A percentile compares a stretch with the other conserved stretches of the same genome.
phyloP scores from a whole-genome alignment of 2,888 invertebrate species.

The Marronus borbonicus region DNA sequence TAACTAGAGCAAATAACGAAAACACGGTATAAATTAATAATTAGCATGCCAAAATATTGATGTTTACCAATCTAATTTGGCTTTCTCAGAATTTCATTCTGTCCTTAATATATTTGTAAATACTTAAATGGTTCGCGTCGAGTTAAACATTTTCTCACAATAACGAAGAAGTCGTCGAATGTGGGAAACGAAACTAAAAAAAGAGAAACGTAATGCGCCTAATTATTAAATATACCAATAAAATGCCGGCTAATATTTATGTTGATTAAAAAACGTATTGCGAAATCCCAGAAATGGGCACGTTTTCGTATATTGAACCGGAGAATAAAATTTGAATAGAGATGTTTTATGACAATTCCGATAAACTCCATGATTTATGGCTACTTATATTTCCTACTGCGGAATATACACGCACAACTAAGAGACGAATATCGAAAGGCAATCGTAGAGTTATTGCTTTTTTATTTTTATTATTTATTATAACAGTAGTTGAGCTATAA shows the following conservation, averaged over 20 bases:
- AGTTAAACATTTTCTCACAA: neutral
- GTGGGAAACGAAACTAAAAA: too few relatives aligned
- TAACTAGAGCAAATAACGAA: neutral
- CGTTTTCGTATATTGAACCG: neutral
- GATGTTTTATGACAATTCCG: constrained; percentile 1
- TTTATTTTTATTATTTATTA: constrained; percentile 31
- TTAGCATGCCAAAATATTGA: neutral
- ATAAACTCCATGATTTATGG: neutral
- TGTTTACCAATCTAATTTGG: neutral
- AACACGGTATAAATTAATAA: neutral
- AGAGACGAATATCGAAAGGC: neutral
- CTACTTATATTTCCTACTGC: neutral
- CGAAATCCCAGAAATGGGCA: neutral
- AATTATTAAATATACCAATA: neutral
- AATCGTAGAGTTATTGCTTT: neutral
- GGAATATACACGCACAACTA: neutral
- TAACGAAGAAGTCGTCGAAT: neutral
- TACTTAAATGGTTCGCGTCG: neutral
- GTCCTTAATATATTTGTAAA: neutral
- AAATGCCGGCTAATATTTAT: neutral
- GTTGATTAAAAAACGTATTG: neutral
- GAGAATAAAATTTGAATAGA: neutral
- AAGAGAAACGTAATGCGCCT: too few relatives aligned
- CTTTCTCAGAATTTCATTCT: neutral
- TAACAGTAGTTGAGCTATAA: constrained; percentile 22